Evolutionary conservation across 2,113 vertebrate species (phyloP), one percentile per base, ranked within the genome.

Genomic region (Neodontobutis hainanensis): DNA sequence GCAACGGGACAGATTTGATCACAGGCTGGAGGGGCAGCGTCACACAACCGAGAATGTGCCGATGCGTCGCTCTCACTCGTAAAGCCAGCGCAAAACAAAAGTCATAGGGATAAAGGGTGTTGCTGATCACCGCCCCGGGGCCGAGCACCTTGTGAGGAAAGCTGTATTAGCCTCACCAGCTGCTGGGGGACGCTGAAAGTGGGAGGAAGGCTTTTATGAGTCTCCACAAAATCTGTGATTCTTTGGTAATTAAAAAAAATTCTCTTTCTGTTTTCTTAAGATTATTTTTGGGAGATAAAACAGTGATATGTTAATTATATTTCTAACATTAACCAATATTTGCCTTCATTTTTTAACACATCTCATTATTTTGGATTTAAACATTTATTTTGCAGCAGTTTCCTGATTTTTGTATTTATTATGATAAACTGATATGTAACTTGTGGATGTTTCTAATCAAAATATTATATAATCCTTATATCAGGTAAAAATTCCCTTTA

Each of bases 1-100:
- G 71, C 80, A 45, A 82, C 70, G 47, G 56, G 77, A 44, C 46
- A 73, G 80, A 77, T 77, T 76, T 56, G 68, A 81, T 71, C 5
- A 27, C 8, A 60, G 5, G 66, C 70, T 63, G 73, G 61, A 76
- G 76, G 81, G 73, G 73, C 71, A 46, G 64, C 45, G 53, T 0
- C 5, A 58, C 69, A 64, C 45, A 52, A 11, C 4, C 53, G 48
- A 10, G 65, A 85, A 78, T 80, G 67, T 78, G 81, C 68, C 70
- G 81, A 88, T 10, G 58, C 73, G 55, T 11, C 0, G 27, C 32
- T 43, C 58, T 11, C 40, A 4, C 69, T 65, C 6, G 40, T 58
- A 58, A 65, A 79, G 70, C 61, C 72, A 68, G 51, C 9, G 58
- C 49, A 3, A 46, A 51, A 63, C 50, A 40, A 63, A 68, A 73